Percentiles rank a stretch among this genome's conserved stretches.
phyloP scores from a whole-genome alignment of 2,888 invertebrate genomes.

The Biston betularia region DNA sequence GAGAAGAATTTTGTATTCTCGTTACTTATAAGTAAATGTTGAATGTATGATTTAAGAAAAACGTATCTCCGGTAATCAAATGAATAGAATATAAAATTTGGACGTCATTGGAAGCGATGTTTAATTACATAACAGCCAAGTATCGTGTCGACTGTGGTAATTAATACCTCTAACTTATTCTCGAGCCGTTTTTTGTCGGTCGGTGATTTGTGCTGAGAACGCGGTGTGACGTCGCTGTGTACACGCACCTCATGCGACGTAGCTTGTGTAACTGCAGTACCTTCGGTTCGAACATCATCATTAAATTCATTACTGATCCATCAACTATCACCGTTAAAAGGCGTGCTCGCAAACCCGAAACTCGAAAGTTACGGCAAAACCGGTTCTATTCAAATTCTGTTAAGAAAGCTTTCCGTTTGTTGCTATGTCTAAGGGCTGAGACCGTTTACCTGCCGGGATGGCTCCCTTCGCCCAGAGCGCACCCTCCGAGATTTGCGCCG shows the following conservation, averaged over 20 bases:
- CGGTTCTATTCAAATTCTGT: conserved; percentile 54
- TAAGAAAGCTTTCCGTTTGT: conserved; percentile 54
- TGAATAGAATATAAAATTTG: conserved; percentile 61
- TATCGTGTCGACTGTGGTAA: conserved; percentile 63
- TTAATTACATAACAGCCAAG: conserved; percentile 65
- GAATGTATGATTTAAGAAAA: not conserved
- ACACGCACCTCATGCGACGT: conserved; percentile 54
- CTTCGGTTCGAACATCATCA: conserved; percentile 51
- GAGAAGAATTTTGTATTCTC: no score
- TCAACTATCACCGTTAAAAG: conserved; percentile 48
- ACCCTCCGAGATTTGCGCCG: conserved; percentile 81
- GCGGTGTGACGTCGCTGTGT: conserved; percentile 38
- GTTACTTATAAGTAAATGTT: no score
- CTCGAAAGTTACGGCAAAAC: conserved; percentile 48
- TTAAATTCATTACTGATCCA: conserved; percentile 54
- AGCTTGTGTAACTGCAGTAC: conserved; percentile 54
- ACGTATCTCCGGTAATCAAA: conserved; percentile 52
- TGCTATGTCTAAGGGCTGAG: conserved; percentile 50
- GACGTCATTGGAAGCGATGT: conserved; percentile 54
- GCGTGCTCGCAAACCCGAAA: conserved; percentile 36
- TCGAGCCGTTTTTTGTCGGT: conserved; percentile 66
- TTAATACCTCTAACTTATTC: conserved; percentile 70
- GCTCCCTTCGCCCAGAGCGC: conserved; percentile 60
- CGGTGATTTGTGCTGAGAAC: conserved; percentile 70
- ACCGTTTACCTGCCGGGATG: conserved; percentile 77